Percentiles rank a stretch among this genome's conserved stretches.
Conservation (phyloP, 2,888 invertebrate genomes). For the Prosapia bicincta region DNA sequence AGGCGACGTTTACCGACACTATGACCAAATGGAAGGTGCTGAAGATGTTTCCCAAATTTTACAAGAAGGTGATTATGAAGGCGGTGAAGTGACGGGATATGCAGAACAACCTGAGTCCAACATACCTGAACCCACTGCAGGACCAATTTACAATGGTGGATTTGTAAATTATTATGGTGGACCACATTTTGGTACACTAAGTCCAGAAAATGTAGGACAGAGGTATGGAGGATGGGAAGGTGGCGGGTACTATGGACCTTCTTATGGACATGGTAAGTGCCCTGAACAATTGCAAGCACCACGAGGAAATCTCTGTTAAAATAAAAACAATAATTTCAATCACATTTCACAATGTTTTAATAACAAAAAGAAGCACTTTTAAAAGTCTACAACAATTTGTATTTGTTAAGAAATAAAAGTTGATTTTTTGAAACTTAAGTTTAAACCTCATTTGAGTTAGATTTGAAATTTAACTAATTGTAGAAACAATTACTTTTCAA, state of each 20-base stretch:
- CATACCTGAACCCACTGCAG: background rate
- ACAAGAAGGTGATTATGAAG: slow-evolving; percentile 49
- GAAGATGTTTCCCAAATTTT: slow-evolving; percentile 26
- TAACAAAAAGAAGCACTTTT: no score
- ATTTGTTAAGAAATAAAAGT: no score
- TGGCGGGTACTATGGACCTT: background rate
- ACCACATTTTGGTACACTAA: background rate
- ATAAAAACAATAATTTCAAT: no score
- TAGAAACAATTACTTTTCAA: no score
- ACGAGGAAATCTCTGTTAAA: no score
- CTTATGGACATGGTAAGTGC: background rate
- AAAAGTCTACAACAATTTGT: no score
- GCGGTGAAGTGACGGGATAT: slow-evolving; percentile 55
- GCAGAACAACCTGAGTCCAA: slow-evolving; percentile 36
- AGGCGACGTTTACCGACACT: slow-evolving; percentile 65
- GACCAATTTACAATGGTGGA: background rate
- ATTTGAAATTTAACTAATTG: no score
- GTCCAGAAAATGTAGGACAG: background rate
- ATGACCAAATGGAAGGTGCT: slow-evolving; percentile 46
- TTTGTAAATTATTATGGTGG: background rate
- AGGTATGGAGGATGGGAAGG: background rate
- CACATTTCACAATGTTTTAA: no score
- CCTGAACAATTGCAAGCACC: no score
- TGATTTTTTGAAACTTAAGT: no score
- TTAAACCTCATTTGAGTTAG: no score